Conservation (phyloP, 2,113 vertebrate species). For the Callorhinus ursinus region DNA sequence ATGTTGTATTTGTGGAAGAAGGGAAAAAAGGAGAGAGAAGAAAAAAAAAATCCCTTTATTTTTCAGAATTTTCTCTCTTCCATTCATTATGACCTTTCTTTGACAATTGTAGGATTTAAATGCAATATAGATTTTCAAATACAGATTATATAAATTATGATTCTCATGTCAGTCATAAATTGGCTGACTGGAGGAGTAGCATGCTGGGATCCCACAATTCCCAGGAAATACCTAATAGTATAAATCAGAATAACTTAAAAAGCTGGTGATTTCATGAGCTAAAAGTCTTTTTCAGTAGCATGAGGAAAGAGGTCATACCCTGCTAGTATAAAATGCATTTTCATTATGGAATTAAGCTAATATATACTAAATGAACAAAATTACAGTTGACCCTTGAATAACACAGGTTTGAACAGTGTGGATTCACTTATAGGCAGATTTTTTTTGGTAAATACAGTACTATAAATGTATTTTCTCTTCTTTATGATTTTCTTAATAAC, state of each 20-base stretch:
- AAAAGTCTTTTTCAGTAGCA: conserved; percentile 10
- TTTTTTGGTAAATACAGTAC: not conserved
- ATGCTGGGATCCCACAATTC: conserved; percentile 19
- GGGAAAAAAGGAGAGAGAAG: not conserved
- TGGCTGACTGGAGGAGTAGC: not conserved
- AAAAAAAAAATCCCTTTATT: not conserved
- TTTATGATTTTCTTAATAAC: not conserved
- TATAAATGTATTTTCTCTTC: not conserved
- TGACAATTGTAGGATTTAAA: conserved; percentile 9
- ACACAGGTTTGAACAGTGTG: not conserved
- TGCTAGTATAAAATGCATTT: not conserved
- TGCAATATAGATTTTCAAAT: conserved; percentile 40
- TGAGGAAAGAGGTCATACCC: conserved; percentile 14
- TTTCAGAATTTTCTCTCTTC: conserved; percentile 32
- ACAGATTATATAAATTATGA: conserved; percentile 28
- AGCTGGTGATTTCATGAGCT: conserved; percentile 61
- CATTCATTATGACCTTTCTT: not conserved
- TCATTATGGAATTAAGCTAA: not conserved
- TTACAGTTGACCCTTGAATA: not conserved
- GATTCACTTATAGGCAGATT: not conserved
- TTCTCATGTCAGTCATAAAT: conserved; percentile 60
- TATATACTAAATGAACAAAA: not conserved
- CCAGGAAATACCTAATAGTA: conserved; percentile 30
- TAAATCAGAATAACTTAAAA: conserved; percentile 60
- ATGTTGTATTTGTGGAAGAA: not conserved